phyloP scores from a whole-genome alignment of 2,113 vertebrate genomes.

The Dolichallabes microphthalmus region DNA sequence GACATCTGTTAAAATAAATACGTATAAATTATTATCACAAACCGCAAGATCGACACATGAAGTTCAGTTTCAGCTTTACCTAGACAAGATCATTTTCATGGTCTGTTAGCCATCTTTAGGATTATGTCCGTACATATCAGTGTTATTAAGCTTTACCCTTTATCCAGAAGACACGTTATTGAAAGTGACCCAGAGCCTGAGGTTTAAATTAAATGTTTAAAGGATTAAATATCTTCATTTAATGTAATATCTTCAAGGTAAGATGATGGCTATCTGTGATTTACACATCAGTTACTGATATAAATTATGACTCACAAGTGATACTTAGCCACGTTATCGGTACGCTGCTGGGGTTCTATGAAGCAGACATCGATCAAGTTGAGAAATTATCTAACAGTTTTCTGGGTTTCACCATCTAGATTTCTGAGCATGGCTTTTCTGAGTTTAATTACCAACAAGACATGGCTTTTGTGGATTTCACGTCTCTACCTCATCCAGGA shows the following conservation, averaged over 20 bases:
- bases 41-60: neutral
- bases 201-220: too few species aligned
- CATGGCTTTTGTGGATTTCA: too few species aligned
- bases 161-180: neutral
- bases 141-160: neutral
- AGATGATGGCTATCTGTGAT: neutral
- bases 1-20: constrained; percentile 72
- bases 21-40: neutral
- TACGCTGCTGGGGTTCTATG: neutral
- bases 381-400: neutral
- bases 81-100: neutral
- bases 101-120: neutral
- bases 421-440: too few species aligned
- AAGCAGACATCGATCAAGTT: neutral
- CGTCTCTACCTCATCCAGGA: too few species aligned
- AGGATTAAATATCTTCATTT: neutral
- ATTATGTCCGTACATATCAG: neutral
- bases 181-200: neutral
- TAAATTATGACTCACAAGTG: neutral
- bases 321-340: neutral
- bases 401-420: neutral
- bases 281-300: neutral
- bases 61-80: neutral
- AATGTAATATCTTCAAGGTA: neutral
- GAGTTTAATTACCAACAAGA: too few species aligned